These are phyloP conservation scores for Eolophus roseicapilla DNA, from an alignment of 2,113 vertebrate genomes.

Conservation along the genomic window DNA sequence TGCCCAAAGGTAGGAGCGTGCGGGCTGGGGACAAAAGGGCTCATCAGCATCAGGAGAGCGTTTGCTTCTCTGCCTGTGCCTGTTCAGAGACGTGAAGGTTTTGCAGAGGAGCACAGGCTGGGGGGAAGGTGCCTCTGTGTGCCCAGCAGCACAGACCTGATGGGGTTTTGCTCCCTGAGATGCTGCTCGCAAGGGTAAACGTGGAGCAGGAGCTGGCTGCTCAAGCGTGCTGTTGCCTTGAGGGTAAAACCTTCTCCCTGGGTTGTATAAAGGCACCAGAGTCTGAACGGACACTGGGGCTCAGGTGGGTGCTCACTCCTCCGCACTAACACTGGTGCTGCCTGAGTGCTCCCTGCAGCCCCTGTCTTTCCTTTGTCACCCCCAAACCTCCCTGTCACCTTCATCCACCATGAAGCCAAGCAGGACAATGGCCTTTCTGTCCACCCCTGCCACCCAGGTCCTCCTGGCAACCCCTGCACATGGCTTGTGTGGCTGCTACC, in stretches of 20 bases:
- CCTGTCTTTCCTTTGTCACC: not conserved
- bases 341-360: not conserved
- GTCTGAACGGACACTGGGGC: fast-evolving
- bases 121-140: not conserved
- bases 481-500: not conserved
- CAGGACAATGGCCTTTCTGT: not conserved
- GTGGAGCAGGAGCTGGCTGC: not conserved
- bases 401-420: not conserved
- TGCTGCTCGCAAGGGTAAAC: not conserved
- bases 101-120: not conserved
- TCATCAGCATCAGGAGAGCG: not conserved
- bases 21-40: not conserved
- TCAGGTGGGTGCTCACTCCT: fast-evolving
- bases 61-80: not conserved
- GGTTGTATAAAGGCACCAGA: not conserved
- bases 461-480: fast-evolving
- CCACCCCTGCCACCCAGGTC: not conserved
- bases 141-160: not conserved
- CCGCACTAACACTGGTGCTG: not conserved
- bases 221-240: not conserved
- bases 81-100: not conserved
- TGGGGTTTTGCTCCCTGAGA: not conserved
- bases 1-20: not conserved
- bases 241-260: not conserved
- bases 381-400: not conserved